Base-by-base conservation (phyloP, 2,797 vertebrate species). In the Anniella stebbinsi region DNA sequence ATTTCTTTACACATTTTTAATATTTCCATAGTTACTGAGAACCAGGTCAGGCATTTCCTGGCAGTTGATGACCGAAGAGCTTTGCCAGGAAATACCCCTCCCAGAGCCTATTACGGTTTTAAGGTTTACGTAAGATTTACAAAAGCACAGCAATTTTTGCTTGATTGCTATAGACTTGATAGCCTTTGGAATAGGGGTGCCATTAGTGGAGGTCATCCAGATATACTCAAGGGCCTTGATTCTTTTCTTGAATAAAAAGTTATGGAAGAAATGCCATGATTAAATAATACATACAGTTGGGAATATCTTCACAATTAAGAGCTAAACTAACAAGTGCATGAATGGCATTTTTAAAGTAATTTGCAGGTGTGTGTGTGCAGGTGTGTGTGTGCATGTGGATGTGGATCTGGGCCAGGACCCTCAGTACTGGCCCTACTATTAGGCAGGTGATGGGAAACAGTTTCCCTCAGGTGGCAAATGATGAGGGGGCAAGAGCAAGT, bases 71-170 rank as follows among this genome's bases (percentile, higher is more conserved):
- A 82, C 7, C 84, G 80, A 33, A 94, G 75, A 28, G 41, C 36
- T 70, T 60, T 91, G 81, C 81, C 1, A 88, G 84, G 66, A 92
- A 93, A 93, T 87, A 81, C 33, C 87, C 92, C 60, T 81, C 2
- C 0, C 41, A 73, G 67, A 25, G 0, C 80, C 87, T 28, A 30
- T 54, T 67, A 33, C 10, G 60, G 60, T 3, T 90, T 85, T 75
- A 88, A 28, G 69, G 82, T 69, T 93, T 93, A 86, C 78, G 78
- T n/a, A 77, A 88, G 5, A 81, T 30, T 91, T 84, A 17, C 88
- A 92, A 89, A 90, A 13, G 3, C 30, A 72, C 75, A 90, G 91
- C 85, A 48, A 12, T 12, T 87, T 82, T 36, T 69, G 86, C 91
- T 36, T 60, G 66, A 70, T 38, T 72, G n/a, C 66, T 70, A 38